Percentiles rank a stretch among this genome's conserved stretches.
Evolutionary conservation across 2,113 vertebrate species (phyloP).

Genomic region (Typhlomys cinereus): DNA sequence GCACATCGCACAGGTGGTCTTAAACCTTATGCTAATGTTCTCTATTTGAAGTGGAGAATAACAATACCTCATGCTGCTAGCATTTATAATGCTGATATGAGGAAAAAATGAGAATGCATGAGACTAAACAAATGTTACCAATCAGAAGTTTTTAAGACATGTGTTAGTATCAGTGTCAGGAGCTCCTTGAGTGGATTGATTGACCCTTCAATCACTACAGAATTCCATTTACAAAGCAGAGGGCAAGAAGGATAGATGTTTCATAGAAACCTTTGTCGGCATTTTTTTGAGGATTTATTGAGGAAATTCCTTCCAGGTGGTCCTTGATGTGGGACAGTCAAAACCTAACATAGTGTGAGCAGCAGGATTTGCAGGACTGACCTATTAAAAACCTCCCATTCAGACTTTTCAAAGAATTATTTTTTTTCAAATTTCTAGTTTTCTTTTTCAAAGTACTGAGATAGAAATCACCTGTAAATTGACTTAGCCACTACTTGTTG

Average conservation of each 20-base stretch:
- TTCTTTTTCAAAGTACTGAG: background rate
- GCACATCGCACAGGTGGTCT: conserved; percentile 23
- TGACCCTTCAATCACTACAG: background rate
- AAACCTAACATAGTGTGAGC: too few species aligned
- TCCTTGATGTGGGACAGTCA: background rate
- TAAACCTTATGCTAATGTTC: conserved; percentile 47
- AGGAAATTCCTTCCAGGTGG: background rate
- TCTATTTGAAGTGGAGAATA: conserved; percentile 36
- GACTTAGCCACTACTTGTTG: background rate
- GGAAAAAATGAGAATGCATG: conserved; percentile 29
- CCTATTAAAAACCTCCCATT: background rate
- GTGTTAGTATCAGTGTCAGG: background rate
- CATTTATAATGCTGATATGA: background rate
- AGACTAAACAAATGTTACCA: conserved; percentile 28
- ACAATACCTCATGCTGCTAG: conserved; percentile 31
- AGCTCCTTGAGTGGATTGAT: background rate
- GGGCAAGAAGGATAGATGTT: background rate
- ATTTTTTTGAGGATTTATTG: background rate
- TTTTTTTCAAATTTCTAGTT: background rate
- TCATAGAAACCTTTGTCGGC: background rate
- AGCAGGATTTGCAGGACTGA: background rate
- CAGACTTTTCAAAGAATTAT: background rate
- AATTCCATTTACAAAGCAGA: background rate
- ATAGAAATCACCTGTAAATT: background rate
- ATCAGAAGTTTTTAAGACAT: background rate